A percentile compares a stretch with the other conserved stretches of the same genome.
Conservation (phyloP, 2,888 invertebrate genomes). For the Mellilla xanthometata region DNA sequence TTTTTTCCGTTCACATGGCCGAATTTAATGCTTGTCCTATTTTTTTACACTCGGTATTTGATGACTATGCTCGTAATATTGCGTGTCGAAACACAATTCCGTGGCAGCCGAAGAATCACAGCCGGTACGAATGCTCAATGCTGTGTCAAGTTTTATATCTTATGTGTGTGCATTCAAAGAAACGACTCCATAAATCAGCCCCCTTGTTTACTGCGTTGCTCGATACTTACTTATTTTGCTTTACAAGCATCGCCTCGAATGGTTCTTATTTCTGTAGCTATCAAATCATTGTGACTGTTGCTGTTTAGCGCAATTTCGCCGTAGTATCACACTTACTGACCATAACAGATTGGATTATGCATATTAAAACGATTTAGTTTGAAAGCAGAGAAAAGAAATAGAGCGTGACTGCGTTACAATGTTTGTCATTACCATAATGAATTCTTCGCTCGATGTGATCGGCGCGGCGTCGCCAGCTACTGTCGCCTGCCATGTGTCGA, state of each 20-base stretch:
- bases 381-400: constrained; percentile 21
- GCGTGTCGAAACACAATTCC: constrained; percentile 34
- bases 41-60: constrained; percentile 34
- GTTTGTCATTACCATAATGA: constrained; percentile 20
- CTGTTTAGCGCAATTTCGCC: constrained; percentile 2
- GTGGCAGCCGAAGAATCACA: constrained; percentile 29
- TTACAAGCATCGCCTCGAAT: constrained; percentile 4
- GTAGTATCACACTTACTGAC: constrained; percentile 1
- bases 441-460: constrained; percentile 34
- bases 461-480: constrained; percentile 23
- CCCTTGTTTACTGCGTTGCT: constrained; percentile 21
- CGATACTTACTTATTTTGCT: constrained; percentile 17
- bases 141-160: constrained; percentile 30
- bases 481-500: constrained; percentile 31
- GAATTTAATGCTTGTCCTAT: constrained; percentile 32
- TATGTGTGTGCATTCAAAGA: constrained; percentile 28
- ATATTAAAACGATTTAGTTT: constrained; percentile 18
- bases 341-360: constrained; percentile 18
- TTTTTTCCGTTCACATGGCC: constrained; percentile 29
- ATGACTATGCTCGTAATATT: constrained; percentile 35
- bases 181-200: constrained; percentile 17
- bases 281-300: constrained; percentile 1
- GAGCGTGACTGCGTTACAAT: constrained; percentile 23
- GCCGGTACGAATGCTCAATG: constrained; percentile 30
- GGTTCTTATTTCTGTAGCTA: background rate